Evolutionary conservation across 2,113 vertebrate species (phyloP).

Genomic region (Otus sunia): DNA sequence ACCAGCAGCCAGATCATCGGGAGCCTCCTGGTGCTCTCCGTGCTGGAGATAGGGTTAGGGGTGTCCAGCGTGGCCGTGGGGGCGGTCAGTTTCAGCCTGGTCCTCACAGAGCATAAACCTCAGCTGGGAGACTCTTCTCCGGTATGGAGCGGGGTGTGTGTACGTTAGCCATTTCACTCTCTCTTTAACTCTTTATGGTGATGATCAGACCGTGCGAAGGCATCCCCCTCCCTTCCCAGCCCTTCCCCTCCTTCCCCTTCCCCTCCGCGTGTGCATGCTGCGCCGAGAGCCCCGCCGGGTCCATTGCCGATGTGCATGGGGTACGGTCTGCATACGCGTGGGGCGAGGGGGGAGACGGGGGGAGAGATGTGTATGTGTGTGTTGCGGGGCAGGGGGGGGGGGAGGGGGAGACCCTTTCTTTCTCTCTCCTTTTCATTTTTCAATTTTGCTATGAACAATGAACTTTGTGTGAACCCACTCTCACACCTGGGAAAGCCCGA

Average conservation of each 20-base stretch:
- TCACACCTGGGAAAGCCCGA: neutral
- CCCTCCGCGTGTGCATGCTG: slow-evolving; percentile 15
- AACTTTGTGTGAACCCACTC: slow-evolving; percentile 45
- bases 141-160: slow-evolving; percentile 99
- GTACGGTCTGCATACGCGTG: neutral
- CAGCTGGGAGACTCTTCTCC: slow-evolving; percentile 98
- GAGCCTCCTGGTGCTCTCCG: slow-evolving; percentile 94
- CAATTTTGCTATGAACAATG: neutral
- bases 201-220: slow-evolving; percentile 55
- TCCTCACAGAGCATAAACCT: slow-evolving; percentile 83
- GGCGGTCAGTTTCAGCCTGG: slow-evolving; percentile 91
- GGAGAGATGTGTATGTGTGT: neutral
- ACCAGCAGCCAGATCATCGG: slow-evolving; percentile 97
- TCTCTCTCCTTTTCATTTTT: neutral
- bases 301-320: slow-evolving; percentile 24
- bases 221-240: neutral
- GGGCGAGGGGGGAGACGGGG: neutral
- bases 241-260: neutral
- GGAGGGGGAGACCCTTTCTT: neutral
- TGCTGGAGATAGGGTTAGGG: slow-evolving; percentile 97
- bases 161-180: slow-evolving; percentile 89
- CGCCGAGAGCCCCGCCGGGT: neutral
- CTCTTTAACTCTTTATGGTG: slow-evolving; percentile 78
- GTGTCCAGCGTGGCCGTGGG: slow-evolving; percentile 96
- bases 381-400: neutral